Evolutionary conservation across 2,113 vertebrate species (phyloP), one percentile per base, ranked within the genome.

Genomic region (Uria aalge): DNA sequence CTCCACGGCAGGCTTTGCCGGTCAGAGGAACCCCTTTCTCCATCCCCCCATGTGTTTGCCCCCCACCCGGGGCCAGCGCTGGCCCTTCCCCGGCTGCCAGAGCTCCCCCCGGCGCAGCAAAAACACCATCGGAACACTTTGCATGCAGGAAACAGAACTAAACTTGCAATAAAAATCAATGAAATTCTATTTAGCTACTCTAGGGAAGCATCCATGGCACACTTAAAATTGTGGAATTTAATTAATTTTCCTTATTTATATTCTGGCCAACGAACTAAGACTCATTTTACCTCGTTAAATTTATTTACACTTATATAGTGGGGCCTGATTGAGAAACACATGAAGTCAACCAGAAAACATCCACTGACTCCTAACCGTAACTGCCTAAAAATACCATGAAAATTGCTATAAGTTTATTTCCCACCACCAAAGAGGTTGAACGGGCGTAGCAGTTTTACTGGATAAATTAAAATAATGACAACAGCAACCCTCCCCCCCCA

Each of bases 211-310:
- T 8, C 91, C 13, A 4, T 1, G 6, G 68, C 47, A 43, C 8
- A 17, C 60, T 74, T 41, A 16, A 91, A 91, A 84, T 6, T 11
- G 64, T 38, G 34, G 63, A 81, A 84, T 91, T 71, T 47, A 81
- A 95, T 94, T 97, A 83, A 92, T 81, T 85, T 78, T 56, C 69
- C 91, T 92, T 55, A 67, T 94, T 96, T 81, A 63, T 48, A 96
- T 92, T 94, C 93, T 47, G 55, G 68, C 76, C 82, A 34, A 12
- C 0, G 0, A 59, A 50, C 56, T 15, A n/a, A 57, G 69, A 40
- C 60, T 69, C 69, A 48, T 80, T 90, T 94, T 9, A 40, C 27
- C 55, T 94, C 13, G 0, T 87, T 90, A 45, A 17, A 38, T 47
- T 87, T 89, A 50, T 71, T 72, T 82, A 52, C 84, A 67, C 32